A percentile compares a stretch with the other conserved stretches of the same genome.
Conservation (phyloP, 2,113 vertebrate genomes). For the Lipotes vexillifer region DNA sequence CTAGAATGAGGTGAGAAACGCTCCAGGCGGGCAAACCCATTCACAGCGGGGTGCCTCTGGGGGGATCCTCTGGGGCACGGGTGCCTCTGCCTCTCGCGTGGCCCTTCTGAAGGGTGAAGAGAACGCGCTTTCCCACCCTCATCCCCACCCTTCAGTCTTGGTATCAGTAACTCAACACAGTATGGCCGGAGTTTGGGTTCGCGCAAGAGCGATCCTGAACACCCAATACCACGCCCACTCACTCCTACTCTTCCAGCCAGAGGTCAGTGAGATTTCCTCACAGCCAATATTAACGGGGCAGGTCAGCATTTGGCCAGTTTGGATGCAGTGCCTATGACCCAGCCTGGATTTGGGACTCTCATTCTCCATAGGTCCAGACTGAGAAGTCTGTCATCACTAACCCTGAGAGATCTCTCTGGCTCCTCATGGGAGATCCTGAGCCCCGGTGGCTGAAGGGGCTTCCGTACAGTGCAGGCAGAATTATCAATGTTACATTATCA, state of each 20-base stretch:
- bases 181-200: neutral
- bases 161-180: neutral
- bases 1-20: neutral
- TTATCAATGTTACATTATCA: neutral
- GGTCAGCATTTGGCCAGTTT: neutral
- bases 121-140: neutral
- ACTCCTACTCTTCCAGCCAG: neutral
- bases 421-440: neutral
- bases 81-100: neutral
- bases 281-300: neutral
- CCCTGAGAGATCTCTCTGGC: neutral
- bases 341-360: neutral
- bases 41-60: rapidly evolving
- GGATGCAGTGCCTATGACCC: neutral
- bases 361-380: neutral
- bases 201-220: neutral
- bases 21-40: neutral
- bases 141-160: neutral
- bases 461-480: neutral
- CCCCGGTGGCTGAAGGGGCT: no score
- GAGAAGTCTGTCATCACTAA: neutral
- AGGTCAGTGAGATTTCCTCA: neutral
- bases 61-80: neutral
- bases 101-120: neutral
- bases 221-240: neutral